phyloP scores from a whole-genome alignment of 2,888 invertebrate species.

The Morpho achilles region DNA sequence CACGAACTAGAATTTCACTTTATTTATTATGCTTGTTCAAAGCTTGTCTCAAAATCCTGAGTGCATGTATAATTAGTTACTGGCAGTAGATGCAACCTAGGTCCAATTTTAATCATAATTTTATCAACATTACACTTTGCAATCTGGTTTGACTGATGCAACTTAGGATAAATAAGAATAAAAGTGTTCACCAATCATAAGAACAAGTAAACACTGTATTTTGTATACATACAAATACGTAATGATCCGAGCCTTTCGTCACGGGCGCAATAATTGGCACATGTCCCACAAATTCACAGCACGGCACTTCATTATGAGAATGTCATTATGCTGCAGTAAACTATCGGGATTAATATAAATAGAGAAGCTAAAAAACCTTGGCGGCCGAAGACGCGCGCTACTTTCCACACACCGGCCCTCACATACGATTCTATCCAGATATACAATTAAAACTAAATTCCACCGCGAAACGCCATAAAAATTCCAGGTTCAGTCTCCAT shows the following conservation, averaged over 20 bases:
- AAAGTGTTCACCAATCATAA: constrained; percentile 34
- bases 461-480: constrained; percentile 64
- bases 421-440: constrained; percentile 46
- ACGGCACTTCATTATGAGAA: constrained; percentile 74
- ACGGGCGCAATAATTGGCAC: constrained; percentile 72
- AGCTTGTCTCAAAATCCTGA: constrained; percentile 13
- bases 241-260: constrained; percentile 56
- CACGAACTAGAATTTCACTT: constrained; percentile 2
- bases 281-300: constrained; percentile 71
- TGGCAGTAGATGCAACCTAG: constrained; percentile 12
- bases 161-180: constrained; percentile 13
- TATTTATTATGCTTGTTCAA: constrained; percentile 7
- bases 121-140: constrained; percentile 2
- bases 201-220: constrained; percentile 44
- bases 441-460: constrained; percentile 59
- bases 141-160: constrained; percentile 1
- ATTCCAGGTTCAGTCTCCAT: constrained; percentile 74
- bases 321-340: constrained; percentile 74
- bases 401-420: constrained; percentile 40
- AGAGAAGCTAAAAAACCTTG: constrained; percentile 71
- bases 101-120: constrained; percentile 6
- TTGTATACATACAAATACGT: constrained; percentile 71
- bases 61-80: constrained; percentile 15
- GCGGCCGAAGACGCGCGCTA: constrained; percentile 51
- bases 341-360: constrained; percentile 75